These are phyloP conservation scores for Thaumetopoea pityocampa DNA, from an alignment of 1,140 invertebrate species.

Conservation along the genomic window DNA sequence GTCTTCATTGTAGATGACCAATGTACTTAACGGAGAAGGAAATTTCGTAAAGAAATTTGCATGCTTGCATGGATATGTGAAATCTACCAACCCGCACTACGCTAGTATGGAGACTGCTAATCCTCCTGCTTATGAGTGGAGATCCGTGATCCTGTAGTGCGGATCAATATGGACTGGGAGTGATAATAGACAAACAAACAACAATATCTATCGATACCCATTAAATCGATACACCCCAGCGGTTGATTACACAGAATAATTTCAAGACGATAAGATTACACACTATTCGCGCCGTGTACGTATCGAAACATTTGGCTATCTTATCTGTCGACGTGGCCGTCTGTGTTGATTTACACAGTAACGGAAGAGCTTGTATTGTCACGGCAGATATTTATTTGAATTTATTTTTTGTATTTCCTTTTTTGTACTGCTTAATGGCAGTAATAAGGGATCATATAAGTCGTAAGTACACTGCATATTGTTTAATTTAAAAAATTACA, in stretches of 20 bases:
- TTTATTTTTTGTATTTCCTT: constrained; percentile 8
- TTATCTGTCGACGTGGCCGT: constrained; percentile 38
- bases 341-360: constrained; percentile 47
- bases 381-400: constrained; percentile 28
- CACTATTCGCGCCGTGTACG: constrained; percentile 31
- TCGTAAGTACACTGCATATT: constrained; percentile 18
- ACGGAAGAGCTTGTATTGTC: constrained; percentile 27
- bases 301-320: constrained; percentile 31
- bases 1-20: too few relatives aligned
- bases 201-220: not conserved
- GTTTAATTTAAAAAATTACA: too few relatives aligned
- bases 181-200: constrained; percentile 12
- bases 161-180: too few relatives aligned
- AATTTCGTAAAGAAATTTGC: too few relatives aligned
- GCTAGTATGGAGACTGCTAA: too few relatives aligned
- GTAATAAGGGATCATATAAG: constrained; percentile 22
- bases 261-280: constrained; percentile 47
- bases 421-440: constrained; percentile 11
- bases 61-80: too few relatives aligned
- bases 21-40: too few relatives aligned
- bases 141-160: too few relatives aligned
- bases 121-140: too few relatives aligned
- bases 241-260: constrained; percentile 25
- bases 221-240: not conserved
- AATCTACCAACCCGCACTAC: too few relatives aligned